Percentiles rank a stretch among this genome's conserved stretches.
Evolutionary conservation across 2,113 vertebrate species (phyloP).

Genomic region (Scatophagus argus): DNA sequence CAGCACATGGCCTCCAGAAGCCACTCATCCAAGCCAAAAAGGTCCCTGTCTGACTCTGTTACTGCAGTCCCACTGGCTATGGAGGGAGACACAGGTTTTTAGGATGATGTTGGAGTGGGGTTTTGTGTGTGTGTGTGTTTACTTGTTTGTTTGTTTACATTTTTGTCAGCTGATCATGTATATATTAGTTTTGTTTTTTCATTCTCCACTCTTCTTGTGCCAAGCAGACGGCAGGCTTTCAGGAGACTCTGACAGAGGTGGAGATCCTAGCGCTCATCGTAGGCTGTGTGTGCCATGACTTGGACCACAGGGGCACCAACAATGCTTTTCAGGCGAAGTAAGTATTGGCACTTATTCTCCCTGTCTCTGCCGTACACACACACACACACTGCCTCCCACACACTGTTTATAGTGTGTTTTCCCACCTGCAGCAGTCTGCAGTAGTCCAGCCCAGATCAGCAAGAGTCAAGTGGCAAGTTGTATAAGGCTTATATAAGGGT

Average conservation of each 20-base stretch:
- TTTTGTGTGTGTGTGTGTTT: too few species aligned
- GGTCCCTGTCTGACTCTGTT: conserved; percentile 49
- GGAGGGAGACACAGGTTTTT: conserved; percentile 38
- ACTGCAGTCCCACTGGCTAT: conserved; percentile 64
- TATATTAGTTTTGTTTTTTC: conserved; percentile 41
- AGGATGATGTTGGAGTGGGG: conserved; percentile 38
- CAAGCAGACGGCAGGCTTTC: conserved; percentile 92
- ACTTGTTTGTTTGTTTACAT: conserved; percentile 43
- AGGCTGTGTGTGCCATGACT: conserved; percentile 98
- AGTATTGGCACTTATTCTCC: conserved; percentile 69
- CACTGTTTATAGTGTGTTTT: conserved; percentile 40
- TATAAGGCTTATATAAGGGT: conserved; percentile 68
- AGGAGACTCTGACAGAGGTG: conserved; percentile 95
- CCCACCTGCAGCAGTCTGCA: conserved; percentile 64
- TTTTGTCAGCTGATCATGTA: conserved; percentile 30
- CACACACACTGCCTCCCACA: conserved; percentile 40
- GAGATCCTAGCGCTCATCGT: conserved; percentile 98
- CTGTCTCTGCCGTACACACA: background rate
- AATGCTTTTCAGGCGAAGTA: conserved; percentile 99
- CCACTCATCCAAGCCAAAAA: conserved; percentile 65
- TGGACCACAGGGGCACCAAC: conserved; percentile 99
- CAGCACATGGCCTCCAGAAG: conserved; percentile 68
- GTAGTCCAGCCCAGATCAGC: conserved; percentile 47
- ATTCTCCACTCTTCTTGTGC: conserved; percentile 42
- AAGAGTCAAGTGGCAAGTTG: conserved; percentile 62